Conservation (phyloP, 2,113 vertebrate species). For the Falcunculus frontatus region DNA sequence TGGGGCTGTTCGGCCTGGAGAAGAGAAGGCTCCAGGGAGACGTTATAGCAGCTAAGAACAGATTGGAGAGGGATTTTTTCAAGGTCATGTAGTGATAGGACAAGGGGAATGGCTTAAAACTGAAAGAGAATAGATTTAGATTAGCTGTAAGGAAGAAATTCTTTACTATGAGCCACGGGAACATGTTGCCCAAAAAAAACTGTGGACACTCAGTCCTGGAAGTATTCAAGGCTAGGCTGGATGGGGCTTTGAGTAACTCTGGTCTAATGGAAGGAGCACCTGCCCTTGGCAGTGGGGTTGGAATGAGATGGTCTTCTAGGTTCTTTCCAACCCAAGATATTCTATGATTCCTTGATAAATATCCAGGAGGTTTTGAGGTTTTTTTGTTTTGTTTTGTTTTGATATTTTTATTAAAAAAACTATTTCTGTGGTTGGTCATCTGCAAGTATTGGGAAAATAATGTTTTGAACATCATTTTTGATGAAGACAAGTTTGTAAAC, state of each 20-base stretch:
- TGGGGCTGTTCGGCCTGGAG: neutral
- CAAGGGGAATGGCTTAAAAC: neutral
- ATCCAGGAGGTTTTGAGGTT: neutral
- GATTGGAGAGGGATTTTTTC: neutral
- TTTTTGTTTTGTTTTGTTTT: neutral
- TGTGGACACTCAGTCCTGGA: neutral
- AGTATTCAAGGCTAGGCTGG: neutral
- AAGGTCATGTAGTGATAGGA: neutral
- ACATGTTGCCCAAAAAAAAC: neutral
- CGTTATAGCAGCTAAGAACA: neutral
- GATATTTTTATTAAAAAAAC: neutral
- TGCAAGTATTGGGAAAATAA: neutral
- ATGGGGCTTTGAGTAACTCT: neutral
- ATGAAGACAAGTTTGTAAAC: neutral
- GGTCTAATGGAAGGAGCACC: neutral
- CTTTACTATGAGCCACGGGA: neutral
- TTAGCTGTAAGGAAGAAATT: neutral
- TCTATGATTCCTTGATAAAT: neutral
- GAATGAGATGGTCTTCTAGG: neutral
- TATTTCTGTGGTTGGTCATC: neutral
- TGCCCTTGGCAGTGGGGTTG: accelerated
- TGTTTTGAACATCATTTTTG: neutral
- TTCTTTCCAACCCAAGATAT: neutral
- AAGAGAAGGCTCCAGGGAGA: neutral
- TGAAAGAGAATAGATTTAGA: neutral